Percentiles rank a stretch among this genome's conserved stretches.
phyloP scores from a whole-genome alignment of 2,888 invertebrate genomes.

The Eristalis intricaria region DNA sequence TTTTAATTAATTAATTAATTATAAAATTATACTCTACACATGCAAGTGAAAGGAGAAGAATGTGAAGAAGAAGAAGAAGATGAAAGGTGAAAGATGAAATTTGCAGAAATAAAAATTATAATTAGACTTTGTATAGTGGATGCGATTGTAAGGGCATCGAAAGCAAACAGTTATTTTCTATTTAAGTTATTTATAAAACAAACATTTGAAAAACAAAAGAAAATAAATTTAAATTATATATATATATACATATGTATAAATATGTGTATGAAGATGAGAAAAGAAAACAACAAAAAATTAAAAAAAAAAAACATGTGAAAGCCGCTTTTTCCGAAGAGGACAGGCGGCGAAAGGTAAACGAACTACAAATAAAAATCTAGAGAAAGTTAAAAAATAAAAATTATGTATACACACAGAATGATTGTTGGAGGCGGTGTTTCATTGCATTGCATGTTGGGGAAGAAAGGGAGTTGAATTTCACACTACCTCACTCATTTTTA shows the following conservation, averaged over 20 bases:
- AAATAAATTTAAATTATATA: slow-evolving; percentile 44
- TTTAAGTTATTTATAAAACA: slow-evolving; percentile 60
- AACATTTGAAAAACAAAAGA: neutral
- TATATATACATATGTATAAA: slow-evolving; percentile 2
- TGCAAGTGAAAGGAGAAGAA: neutral
- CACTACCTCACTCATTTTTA: too few relatives aligned
- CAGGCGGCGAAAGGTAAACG: slow-evolving; percentile 18
- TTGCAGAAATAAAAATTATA: slow-evolving; percentile 5
- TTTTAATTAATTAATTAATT: neutral
- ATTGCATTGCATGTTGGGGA: neutral
- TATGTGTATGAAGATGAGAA: neutral
- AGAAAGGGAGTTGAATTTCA: too few relatives aligned
- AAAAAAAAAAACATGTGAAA: neutral
- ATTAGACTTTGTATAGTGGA: slow-evolving; percentile 52
- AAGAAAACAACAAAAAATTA: slow-evolving; percentile 23
- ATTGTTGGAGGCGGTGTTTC: neutral
- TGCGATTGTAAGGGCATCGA: slow-evolving; percentile 36
- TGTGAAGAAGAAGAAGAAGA: neutral
- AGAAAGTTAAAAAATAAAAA: slow-evolving; percentile 19
- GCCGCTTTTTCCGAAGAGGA: neutral
- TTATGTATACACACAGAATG: neutral
- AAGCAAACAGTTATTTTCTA: slow-evolving; percentile 54
- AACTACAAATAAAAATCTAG: slow-evolving; percentile 30
- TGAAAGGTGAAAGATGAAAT: neutral
- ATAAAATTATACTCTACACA: neutral